Evolutionary conservation across 2,113 vertebrate genomes (phyloP), one percentile per base, ranked within the genome.

Genomic region (Grallaria varia): DNA sequence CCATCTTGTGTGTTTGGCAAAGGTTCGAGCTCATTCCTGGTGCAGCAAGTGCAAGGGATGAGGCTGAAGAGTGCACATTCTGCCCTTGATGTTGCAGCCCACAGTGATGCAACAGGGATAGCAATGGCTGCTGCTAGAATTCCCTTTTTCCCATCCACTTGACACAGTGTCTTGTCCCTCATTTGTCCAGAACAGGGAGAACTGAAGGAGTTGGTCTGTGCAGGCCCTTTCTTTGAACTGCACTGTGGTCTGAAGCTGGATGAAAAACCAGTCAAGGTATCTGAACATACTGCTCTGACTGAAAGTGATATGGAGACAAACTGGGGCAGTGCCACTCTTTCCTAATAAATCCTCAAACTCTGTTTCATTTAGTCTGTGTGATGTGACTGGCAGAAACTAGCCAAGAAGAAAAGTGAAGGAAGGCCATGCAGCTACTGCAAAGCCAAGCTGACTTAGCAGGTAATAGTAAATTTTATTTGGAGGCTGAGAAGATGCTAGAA

Each of bases 301-400:
- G 15, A 37, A 83, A 49, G n/a, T 0, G 0, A 10, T 16, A 15
- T 27, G 19, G 33, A 56, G 19, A 13, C 3, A 2, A 67, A 5
- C 39, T 45, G 33, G 6, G 4, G 22, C 10, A 17, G 22, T 72
- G 31, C 33, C 10, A 7, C 8, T 47, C 31, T 44, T 71, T 53
- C n/a, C 21, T 75, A 35, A 27, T 67, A 68, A 66, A 69, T 20
- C 14, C 12, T 66, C 4, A 2, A 52, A 33, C 10, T 11, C 25
- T 74, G 23, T 33, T 79, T 59, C 1, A 0, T 44, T 92, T 47
- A 55, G 12, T 59, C 28, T 42, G 5, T 47, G 28, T 52, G 23
- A 31, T 20, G 27, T 14, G 18, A 15, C 3, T 0, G 0, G 17
- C 42, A 84, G 68, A 72, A 77, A 83, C 37, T 15, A 64, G 55